A percentile compares a stretch with the other conserved stretches of the same genome.
These are phyloP conservation scores for Pseudachorutes palmiensis DNA, from an alignment of 1,140 invertebrate species.

Conservation along the genomic window DNA sequence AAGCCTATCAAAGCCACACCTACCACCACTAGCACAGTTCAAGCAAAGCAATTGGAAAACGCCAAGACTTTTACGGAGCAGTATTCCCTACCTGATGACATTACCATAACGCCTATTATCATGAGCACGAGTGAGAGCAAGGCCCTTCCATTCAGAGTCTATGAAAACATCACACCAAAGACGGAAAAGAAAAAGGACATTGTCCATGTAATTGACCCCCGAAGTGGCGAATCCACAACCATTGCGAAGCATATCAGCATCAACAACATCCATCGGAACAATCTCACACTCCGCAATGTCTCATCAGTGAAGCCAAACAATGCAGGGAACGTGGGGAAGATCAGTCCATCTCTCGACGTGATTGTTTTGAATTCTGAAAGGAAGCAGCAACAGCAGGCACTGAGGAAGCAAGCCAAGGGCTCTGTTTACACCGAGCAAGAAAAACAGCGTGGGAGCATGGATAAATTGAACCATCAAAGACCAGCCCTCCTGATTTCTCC, in stretches of 20 bases:
- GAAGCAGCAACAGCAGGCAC: background rate
- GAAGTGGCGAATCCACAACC: constrained; percentile 34
- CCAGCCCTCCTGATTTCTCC: background rate
- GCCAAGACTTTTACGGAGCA: constrained; percentile 36
- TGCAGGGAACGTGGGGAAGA: constrained; percentile 29
- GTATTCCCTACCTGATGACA: constrained; percentile 38
- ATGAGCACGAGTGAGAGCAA: constrained; percentile 2
- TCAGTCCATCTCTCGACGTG: constrained; percentile 36
- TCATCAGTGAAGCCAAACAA: constrained; percentile 29
- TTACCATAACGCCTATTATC: constrained; percentile 37
- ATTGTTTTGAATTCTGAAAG: constrained; percentile 30
- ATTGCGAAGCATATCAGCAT: constrained; percentile 37
- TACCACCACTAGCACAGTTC: constrained; percentile 15
- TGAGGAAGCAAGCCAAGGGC: background rate
- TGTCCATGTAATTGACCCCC: constrained; percentile 36
- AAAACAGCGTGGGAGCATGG: background rate
- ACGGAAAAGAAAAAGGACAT: constrained; percentile 28
- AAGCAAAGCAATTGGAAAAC: constrained; percentile 28
- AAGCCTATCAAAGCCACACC: too few species aligned
- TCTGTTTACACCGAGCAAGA: background rate
- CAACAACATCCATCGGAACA: constrained; percentile 20
- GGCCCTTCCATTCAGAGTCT: constrained; percentile 9
- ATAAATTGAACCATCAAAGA: background rate
- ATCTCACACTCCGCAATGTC: constrained; percentile 15
- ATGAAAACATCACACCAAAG: constrained; percentile 2